Percentiles rank a stretch among this genome's conserved stretches.
Evolutionary conservation across 2,888 invertebrate species (phyloP).

Genomic region (Acrobasis repandana): DNA sequence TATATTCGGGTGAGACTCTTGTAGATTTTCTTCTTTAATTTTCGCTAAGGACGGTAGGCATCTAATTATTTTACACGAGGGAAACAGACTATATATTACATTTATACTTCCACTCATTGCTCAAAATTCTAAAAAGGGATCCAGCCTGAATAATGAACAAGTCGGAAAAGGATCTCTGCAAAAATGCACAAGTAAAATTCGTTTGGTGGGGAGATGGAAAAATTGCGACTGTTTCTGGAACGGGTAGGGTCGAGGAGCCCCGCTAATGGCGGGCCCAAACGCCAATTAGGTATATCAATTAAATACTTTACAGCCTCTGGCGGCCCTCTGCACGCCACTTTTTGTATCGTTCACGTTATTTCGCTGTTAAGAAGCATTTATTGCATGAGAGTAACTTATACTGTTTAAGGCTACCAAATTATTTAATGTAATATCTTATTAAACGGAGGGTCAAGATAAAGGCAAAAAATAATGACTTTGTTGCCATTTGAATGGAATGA

Average conservation of each 20-base stretch:
- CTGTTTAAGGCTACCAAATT: background rate
- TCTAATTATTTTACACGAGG: conserved; percentile 17
- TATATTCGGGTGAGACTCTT: background rate
- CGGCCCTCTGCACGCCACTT: conserved; percentile 42
- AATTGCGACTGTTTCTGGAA: conserved; percentile 60
- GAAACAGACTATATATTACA: conserved; percentile 28
- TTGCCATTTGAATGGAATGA: conserved; percentile 43
- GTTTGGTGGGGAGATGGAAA: conserved; percentile 56
- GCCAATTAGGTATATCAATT: conserved; percentile 80
- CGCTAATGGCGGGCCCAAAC: conserved; percentile 70
- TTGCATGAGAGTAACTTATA: conserved; percentile 9
- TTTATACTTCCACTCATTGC: conserved; percentile 44
- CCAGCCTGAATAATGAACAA: conserved; percentile 68
- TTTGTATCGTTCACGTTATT: conserved; percentile 38
- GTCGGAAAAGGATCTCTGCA: conserved; percentile 62
- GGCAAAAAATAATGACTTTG: conserved; percentile 42
- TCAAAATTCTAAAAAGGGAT: conserved; percentile 62
- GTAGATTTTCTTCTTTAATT: background rate
- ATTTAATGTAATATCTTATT: background rate
- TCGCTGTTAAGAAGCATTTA: conserved; percentile 29
- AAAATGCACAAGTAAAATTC: conserved; percentile 64
- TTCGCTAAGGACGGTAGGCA: background rate
- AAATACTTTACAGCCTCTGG: conserved; percentile 62
- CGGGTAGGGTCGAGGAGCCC: conserved; percentile 53
- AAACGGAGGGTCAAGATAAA: conserved; percentile 10